Percentiles rank a stretch among this genome's conserved stretches.
Evolutionary conservation across 2,113 vertebrate species (phyloP).

Genomic region (Lonchura striata): DNA sequence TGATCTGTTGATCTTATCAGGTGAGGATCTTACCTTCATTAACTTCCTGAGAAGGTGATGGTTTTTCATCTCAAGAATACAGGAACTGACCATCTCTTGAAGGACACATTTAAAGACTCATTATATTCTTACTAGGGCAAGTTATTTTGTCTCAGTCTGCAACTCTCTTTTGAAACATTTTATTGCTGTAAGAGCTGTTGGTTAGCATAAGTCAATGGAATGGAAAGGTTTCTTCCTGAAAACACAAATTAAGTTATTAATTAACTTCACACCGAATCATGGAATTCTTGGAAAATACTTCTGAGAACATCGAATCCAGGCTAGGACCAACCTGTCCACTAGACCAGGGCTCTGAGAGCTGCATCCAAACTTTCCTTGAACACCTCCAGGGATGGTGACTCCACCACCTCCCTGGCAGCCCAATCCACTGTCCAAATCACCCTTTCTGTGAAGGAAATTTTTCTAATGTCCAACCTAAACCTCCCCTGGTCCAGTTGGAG

Average conservation of each 20-base stretch:
- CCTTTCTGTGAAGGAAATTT: not conserved
- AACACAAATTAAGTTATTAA: not conserved
- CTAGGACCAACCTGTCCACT: rapidly evolving
- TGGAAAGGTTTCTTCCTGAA: not conserved
- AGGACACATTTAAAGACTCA: not conserved
- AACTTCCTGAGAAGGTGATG: not conserved
- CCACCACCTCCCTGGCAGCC: not conserved
- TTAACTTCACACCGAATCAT: not conserved
- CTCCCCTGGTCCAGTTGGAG: rapidly evolving
- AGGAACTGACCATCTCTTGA: not conserved
- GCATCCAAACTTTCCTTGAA: not conserved
- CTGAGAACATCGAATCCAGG: rapidly evolving
- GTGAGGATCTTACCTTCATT: not conserved
- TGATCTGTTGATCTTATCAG: not conserved
- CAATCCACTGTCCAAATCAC: not conserved
- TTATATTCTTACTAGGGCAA: not conserved
- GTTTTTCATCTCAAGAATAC: not conserved
- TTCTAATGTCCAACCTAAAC: not conserved
- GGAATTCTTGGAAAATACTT: not conserved
- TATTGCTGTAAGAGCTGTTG: not conserved
- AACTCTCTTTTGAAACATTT: not conserved
- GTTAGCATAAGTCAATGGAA: not conserved
- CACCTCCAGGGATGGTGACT: too few species aligned
- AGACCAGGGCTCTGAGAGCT: too few species aligned
- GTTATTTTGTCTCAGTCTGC: not conserved